Conservation (phyloP, 2,797 vertebrate species). For the Dicrostonyx torquatus region DNA sequence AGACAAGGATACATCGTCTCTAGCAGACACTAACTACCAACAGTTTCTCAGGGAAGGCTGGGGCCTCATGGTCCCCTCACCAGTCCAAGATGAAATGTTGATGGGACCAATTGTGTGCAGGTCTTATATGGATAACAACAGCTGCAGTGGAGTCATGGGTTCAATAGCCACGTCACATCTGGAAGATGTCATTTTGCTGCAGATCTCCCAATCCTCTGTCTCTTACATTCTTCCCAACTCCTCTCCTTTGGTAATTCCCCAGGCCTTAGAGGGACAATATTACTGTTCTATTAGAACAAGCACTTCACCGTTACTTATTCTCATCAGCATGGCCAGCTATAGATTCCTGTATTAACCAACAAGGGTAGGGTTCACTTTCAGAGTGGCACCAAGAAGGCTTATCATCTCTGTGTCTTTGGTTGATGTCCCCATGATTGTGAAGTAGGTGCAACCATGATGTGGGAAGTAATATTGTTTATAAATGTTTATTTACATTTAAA, state of each 20-base stretch:
- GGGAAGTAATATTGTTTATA: too few relatives aligned
- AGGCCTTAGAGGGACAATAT: not conserved
- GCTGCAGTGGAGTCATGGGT: not conserved
- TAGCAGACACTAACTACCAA: not conserved
- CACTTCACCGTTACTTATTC: not conserved
- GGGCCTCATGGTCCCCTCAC: not conserved
- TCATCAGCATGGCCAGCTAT: not conserved
- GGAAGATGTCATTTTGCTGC: not conserved
- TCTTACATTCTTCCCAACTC: not conserved
- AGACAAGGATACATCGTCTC: not conserved
- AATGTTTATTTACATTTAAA: too few relatives aligned
- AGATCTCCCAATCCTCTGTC: not conserved
- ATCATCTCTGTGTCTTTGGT: not conserved
- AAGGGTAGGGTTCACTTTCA: not conserved
- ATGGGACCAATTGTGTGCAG: not conserved
- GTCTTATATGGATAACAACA: not conserved
- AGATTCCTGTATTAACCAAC: not conserved
- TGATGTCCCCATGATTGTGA: not conserved
- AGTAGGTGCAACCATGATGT: not conserved
- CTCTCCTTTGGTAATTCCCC: not conserved
- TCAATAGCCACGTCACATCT: too few relatives aligned
- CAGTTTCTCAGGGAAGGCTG: not conserved
- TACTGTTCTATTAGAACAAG: not conserved
- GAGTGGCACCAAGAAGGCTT: not conserved
- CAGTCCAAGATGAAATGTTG: not conserved